phyloP scores from a whole-genome alignment of 1,140 invertebrate species.

The Charaxes varanes region DNA sequence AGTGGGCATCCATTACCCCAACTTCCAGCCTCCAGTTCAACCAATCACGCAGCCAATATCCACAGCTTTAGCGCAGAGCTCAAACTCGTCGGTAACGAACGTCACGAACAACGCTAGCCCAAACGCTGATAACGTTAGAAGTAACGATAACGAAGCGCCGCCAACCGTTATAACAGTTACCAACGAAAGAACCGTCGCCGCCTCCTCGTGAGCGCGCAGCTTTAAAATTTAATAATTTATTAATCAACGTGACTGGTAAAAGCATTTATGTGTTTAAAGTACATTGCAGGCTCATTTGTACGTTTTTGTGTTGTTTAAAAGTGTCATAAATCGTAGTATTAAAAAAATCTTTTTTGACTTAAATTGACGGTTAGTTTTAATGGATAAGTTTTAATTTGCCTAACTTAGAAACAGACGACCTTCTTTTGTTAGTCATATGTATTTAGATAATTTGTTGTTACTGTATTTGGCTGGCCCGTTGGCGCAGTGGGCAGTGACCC shows the following conservation, averaged over 20 bases:
- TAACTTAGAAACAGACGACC: too few species aligned
- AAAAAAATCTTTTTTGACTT: too few species aligned
- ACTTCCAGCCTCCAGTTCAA: constrained; percentile 35
- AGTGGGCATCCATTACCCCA: constrained; percentile 53
- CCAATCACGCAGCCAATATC: constrained; percentile 54
- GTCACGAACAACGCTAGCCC: constrained; percentile 6
- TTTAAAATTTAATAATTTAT: constrained; percentile 12
- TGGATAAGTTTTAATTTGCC: too few species aligned
- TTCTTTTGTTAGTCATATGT: too few species aligned
- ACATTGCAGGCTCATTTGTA: neutral
- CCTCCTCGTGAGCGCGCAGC: constrained; percentile 16
- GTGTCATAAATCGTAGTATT: too few species aligned
- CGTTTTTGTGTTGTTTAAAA: too few species aligned
- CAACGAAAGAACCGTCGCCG: constrained; percentile 13
- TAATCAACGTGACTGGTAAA: constrained; percentile 12
- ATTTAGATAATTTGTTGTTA: too few species aligned
- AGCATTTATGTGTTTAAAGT: constrained; percentile 18
- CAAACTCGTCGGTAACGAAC: constrained; percentile 13
- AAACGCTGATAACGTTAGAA: constrained; percentile 6
- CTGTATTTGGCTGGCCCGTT: too few species aligned
- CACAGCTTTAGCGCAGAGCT: constrained; percentile 34
- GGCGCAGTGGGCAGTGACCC: too few species aligned
- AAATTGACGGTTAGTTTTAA: too few species aligned
- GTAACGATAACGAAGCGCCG: constrained; percentile 3
- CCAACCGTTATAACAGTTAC: constrained; percentile 14